These are phyloP conservation scores for Nibea coibor DNA, from an alignment of 2,113 vertebrate genomes.

Conservation along the genomic window DNA sequence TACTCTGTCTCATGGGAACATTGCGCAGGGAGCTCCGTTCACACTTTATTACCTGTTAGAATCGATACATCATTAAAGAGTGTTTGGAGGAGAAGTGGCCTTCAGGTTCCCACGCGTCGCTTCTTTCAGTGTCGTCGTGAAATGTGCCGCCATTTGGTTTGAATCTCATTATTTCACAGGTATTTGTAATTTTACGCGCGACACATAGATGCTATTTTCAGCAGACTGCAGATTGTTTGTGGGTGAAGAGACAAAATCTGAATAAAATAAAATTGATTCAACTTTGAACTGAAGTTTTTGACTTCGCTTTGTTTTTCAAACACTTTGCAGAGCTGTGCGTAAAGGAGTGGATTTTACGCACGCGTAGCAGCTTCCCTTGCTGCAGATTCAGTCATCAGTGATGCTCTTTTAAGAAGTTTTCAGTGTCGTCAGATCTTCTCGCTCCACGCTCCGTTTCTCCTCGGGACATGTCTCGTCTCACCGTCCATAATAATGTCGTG, in stretches of 20 bases:
- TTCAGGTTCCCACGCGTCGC: conserved; percentile 29
- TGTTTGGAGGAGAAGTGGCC: conserved; percentile 7
- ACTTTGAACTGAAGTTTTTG: not conserved
- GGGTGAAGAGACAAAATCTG: not conserved
- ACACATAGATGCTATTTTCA: no score
- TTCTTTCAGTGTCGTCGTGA: not conserved
- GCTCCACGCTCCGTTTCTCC: not conserved
- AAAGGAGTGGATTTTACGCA: conserved; percentile 27
- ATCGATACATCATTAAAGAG: not conserved
- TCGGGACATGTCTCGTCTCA: not conserved
- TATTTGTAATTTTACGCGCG: conserved; percentile 4
- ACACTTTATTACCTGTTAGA: conserved; percentile 51
- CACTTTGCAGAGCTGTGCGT: no score
- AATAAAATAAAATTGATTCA: no score
- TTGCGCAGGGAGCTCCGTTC: not conserved
- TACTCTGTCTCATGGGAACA: conserved; percentile 23
- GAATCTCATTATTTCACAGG: not conserved
- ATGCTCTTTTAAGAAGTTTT: no score
- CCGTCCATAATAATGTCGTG: not conserved
- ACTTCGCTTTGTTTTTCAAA: not conserved
- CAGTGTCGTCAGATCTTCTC: no score
- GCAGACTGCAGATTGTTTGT: not conserved
- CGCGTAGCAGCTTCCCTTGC: not conserved
- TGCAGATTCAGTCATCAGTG: not conserved
- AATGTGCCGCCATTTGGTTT: conserved; percentile 25